Evolutionary conservation across 30 jellyfish, hydroid and myxozoan species (phyloP).

Genomic region (Phacellophora camtschatica): DNA sequence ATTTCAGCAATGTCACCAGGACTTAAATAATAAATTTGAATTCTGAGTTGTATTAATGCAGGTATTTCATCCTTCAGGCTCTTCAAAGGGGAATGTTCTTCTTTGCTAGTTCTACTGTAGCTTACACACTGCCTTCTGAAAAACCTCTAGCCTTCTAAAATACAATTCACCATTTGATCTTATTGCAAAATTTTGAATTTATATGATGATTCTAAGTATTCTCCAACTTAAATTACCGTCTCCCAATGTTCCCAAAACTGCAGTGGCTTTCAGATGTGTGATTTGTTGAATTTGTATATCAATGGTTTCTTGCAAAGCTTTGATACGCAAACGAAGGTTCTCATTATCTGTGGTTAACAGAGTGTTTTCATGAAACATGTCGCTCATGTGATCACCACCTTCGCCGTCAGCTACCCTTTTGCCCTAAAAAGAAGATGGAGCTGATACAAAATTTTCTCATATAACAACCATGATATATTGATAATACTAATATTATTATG

Average conservation of each 20-base stretch:
- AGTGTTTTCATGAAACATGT: conserved; percentile 86
- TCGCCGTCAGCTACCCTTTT: conserved; percentile 88
- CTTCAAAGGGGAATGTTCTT: not conserved
- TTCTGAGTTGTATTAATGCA: too few relatives aligned
- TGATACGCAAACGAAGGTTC: conserved; percentile 81
- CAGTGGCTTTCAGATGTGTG: conserved; percentile 74
- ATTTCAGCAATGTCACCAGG: too few relatives aligned
- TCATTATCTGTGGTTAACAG: conserved; percentile 88
- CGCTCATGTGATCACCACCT: conserved; percentile 92
- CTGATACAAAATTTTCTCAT: too few relatives aligned
- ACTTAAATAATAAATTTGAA: too few relatives aligned
- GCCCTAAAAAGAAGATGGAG: conserved; percentile 12
- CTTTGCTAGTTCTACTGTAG: not conserved
- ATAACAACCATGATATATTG: too few relatives aligned
- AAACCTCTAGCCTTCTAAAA: too few relatives aligned
- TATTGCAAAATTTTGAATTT: too few relatives aligned
- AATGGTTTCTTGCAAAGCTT: conserved; percentile 83
- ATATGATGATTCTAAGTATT: not conserved
- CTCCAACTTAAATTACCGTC: conserved; percentile 48
- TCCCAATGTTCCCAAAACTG: conserved; percentile 74
- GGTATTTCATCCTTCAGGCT: too few relatives aligned
- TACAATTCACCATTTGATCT: too few relatives aligned
- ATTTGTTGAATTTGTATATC: conserved; percentile 75
- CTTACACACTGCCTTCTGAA: too few relatives aligned
- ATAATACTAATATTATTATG: too few relatives aligned